Base-by-base conservation (phyloP, 2,113 vertebrate genomes). In the Erythrocercus mccallii region DNA sequence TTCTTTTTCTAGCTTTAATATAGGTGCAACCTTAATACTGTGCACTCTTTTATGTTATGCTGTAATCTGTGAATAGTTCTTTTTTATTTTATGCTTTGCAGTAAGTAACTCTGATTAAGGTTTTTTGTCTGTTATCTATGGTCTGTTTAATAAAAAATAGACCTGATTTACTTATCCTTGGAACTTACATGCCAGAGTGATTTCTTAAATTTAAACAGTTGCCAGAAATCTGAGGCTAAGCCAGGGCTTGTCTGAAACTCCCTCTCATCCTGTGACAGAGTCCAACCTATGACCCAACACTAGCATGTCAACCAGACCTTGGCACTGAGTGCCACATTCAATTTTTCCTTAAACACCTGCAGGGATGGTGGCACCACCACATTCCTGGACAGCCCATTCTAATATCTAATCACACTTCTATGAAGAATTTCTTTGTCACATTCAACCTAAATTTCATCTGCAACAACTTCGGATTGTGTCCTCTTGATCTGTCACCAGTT, bases 191-290 rank as follows among this genome's bases (percentile, higher is more conserved):
- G 33, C 31, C 54, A 53, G 54, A 60, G 28, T 15, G 45, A 77
- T 77, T 69, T 69, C 27, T 69, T 86, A 86, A 86, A 51, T 51
- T 44, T 33, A 53, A 33, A 15, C 27, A 5, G 27, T 51, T 86
- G 72, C 33, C 45, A 77, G 30, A 69, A 60, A 45, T 69, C 38
- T 27, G 37, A 37, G 27, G 25, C 31, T 68, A 51, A 77, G 37
- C 37, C 33, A 28, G 22, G 22, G 22, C 22, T 60, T 68, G 45
- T 51, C 37, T 51, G 38, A 69, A 60, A 22, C 8, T 68, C 45
- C 18, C 53, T 51, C 37, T 77, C 1, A 0, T 51, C 45, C 12
- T 0, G 0, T 77, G 54, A 23, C 62, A 86, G 45, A 51, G 47
- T 68, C 11, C 61, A 61, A 3, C 13, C 38, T 35, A 6, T 54